These are phyloP conservation scores for Leuciscus waleckii DNA, from an alignment of 2,797 vertebrate species.

Conservation along the genomic window DNA sequence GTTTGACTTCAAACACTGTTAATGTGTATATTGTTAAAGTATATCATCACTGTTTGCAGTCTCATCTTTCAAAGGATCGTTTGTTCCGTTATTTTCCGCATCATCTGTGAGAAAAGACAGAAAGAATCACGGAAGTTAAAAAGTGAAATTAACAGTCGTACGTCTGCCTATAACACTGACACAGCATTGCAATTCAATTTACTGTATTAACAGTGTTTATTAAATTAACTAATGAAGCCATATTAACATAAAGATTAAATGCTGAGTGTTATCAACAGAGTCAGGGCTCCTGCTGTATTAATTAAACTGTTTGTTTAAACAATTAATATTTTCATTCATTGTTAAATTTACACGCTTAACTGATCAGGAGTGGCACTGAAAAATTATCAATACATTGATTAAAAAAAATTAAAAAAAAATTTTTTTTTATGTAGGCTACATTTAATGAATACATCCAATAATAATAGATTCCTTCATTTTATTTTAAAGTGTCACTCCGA, in stretches of 20 bases:
- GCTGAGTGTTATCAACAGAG: background rate
- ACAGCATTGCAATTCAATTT: background rate
- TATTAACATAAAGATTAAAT: background rate
- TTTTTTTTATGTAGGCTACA: too few species aligned
- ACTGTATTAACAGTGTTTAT: background rate
- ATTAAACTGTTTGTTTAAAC: background rate
- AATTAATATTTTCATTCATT: background rate
- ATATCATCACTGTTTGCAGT: too few species aligned
- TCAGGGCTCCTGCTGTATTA: background rate
- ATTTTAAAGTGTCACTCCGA: too few species aligned
- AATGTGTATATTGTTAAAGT: too few species aligned
- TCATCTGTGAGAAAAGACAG: background rate
- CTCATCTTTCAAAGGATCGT: too few species aligned
- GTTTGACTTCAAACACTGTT: too few species aligned
- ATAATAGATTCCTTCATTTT: too few species aligned
- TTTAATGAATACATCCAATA: too few species aligned
- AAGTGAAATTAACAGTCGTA: background rate
- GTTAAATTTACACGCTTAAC: too few species aligned
- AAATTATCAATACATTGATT: too few species aligned
- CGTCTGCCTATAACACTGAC: background rate
- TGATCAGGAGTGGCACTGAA: too few species aligned
- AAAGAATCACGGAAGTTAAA: background rate
- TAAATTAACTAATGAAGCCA: background rate
- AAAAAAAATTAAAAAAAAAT: too few species aligned
- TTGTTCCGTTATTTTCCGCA: background rate